Conservation (phyloP, 2,797 vertebrate genomes). For the Chaunax sp. region DNA sequence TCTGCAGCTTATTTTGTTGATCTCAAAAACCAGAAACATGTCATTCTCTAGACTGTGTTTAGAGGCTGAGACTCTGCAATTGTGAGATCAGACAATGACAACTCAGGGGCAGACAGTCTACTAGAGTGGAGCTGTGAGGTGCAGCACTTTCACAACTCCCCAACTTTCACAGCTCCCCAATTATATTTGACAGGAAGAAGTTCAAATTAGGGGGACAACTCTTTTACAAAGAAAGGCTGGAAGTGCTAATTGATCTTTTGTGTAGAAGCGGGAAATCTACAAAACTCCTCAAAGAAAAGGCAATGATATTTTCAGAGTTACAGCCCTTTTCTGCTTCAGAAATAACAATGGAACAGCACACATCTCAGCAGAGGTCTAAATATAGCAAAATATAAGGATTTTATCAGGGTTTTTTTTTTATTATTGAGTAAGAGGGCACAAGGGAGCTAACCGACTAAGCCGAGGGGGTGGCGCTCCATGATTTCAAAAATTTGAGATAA, state of each 20-base stretch:
- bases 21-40: slow-evolving; percentile 5
- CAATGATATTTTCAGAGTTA: not conserved
- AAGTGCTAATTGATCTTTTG: slow-evolving; percentile 35
- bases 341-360: not conserved
- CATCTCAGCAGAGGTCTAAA: not conserved
- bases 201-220: slow-evolving; percentile 31
- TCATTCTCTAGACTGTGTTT: slow-evolving; percentile 7
- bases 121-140: slow-evolving; percentile 15
- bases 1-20: slow-evolving; percentile 5
- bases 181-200: slow-evolving; percentile 49
- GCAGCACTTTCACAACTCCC: too few species aligned
- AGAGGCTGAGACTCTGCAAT: slow-evolving; percentile 35
- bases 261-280: slow-evolving; percentile 2
- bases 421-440: too few species aligned
- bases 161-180: slow-evolving; percentile 42
- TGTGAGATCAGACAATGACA: slow-evolving; percentile 44
- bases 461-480: too few species aligned
- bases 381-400: not conserved
- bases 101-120: slow-evolving; percentile 26
- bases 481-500: too few species aligned
- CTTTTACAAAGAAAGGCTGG: slow-evolving; percentile 21
- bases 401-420: too few species aligned
- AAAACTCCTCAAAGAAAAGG: slow-evolving; percentile 6
- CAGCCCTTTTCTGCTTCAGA: not conserved
- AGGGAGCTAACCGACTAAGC: too few species aligned